phyloP scores from a whole-genome alignment of 2,113 vertebrate species.

The Cebus imitator region DNA sequence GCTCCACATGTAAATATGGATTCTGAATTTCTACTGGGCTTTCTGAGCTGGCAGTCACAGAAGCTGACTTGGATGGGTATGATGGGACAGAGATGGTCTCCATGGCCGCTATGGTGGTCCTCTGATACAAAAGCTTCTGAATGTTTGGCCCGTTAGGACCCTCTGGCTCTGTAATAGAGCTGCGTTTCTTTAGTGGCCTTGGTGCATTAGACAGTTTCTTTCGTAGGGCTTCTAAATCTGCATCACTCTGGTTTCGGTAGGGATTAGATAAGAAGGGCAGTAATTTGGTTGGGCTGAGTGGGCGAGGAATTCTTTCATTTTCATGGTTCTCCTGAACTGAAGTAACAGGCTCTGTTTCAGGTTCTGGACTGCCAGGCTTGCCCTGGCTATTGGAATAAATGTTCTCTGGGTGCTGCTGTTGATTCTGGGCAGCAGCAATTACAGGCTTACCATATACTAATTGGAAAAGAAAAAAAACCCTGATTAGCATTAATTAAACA shows the following conservation, averaged over 20 bases:
- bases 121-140: slow-evolving; percentile 97
- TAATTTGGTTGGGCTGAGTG: slow-evolving; percentile 97
- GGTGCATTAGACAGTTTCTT: slow-evolving; percentile 97
- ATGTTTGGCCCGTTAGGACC: slow-evolving; percentile 97
- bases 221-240: slow-evolving; percentile 94
- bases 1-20: slow-evolving; percentile 78
- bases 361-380: slow-evolving; percentile 85
- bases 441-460: slow-evolving; percentile 97
- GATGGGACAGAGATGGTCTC: slow-evolving; percentile 89
- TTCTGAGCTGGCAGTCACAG: slow-evolving; percentile 77
- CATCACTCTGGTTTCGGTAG: slow-evolving; percentile 96
- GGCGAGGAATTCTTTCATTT: slow-evolving; percentile 92
- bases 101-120: slow-evolving; percentile 97
- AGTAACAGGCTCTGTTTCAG: slow-evolving; percentile 77
- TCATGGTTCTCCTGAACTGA: slow-evolving; percentile 85
- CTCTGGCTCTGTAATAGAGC: slow-evolving; percentile 98
- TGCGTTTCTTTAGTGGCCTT: slow-evolving; percentile 95
- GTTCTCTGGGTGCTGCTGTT: slow-evolving; percentile 84
- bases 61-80: slow-evolving; percentile 80
- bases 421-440: slow-evolving; percentile 81
- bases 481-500: neutral
- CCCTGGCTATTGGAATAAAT: slow-evolving; percentile 84
- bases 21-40: slow-evolving; percentile 81
- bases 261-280: slow-evolving; percentile 97
- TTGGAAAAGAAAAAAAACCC: neutral